Evolutionary conservation across 1,140 invertebrate species (phyloP).

Genomic region (Arctopsyche grandis): DNA sequence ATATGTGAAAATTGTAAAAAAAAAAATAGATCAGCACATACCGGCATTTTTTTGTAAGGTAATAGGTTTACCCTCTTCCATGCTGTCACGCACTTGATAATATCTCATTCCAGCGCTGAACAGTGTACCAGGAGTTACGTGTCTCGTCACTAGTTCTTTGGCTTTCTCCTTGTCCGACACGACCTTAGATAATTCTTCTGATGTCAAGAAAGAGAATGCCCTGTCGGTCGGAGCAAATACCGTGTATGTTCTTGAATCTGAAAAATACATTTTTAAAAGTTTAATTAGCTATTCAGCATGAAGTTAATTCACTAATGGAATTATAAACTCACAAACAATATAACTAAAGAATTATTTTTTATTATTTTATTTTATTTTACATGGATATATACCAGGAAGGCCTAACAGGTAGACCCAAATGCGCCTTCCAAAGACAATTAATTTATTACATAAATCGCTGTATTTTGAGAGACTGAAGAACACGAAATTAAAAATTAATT

Average conservation of each 20-base stretch:
- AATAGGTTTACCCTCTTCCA: constrained; percentile 72
- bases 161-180: constrained; percentile 72
- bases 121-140: constrained; percentile 79
- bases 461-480: too few species aligned
- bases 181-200: constrained; percentile 70
- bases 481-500: neutral
- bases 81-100: constrained; percentile 82
- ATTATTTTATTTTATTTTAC: too few species aligned
- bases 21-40: constrained; percentile 59
- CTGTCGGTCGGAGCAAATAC: constrained; percentile 86
- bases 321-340: neutral
- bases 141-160: constrained; percentile 79
- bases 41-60: constrained; percentile 82
- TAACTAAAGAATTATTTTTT: neutral
- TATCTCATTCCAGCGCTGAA: constrained; percentile 87
- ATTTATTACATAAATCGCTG: too few species aligned
- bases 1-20: neutral
- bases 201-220: constrained; percentile 76
- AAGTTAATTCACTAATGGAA: neutral
- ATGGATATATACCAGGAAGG: too few species aligned
- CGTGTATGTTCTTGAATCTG: constrained; percentile 84
- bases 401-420: too few species aligned
- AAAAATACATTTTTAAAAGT: too few species aligned
- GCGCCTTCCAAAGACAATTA: too few species aligned
- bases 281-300: constrained; percentile 44